Percentiles rank a stretch among this genome's conserved stretches.
These are phyloP conservation scores for Jordanella pulchra DNA, from an alignment of 2,797 vertebrate species.

Conservation along the genomic window DNA sequence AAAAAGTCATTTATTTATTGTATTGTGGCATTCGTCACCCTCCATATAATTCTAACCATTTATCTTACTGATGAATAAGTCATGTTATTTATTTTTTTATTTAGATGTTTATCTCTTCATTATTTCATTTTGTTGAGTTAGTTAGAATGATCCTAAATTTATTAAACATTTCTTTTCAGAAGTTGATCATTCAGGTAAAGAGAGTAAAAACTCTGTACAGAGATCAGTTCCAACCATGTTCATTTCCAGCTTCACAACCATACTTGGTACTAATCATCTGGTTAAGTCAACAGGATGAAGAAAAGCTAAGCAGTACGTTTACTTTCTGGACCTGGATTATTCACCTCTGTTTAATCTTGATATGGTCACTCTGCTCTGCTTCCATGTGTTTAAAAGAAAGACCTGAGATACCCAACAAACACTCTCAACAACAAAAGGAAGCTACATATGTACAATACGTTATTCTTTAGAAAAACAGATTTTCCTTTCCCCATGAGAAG, in stretches of 20 bases:
- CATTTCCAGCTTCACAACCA: too few relatives aligned
- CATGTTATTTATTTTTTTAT: not conserved
- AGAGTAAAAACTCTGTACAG: too few relatives aligned
- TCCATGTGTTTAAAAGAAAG: constrained; percentile 5
- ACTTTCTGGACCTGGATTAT: too few relatives aligned
- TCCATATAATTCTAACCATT: not conserved
- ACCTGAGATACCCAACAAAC: constrained; percentile 12
- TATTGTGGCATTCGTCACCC: too few relatives aligned
- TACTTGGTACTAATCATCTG: too few relatives aligned
- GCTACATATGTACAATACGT: constrained; percentile 17
- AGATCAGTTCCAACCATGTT: too few relatives aligned
- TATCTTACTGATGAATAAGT: not conserved
- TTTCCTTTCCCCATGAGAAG: constrained; percentile 52
- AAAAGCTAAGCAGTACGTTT: too few relatives aligned
- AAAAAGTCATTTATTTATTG: too few relatives aligned
- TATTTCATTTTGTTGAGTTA: not conserved
- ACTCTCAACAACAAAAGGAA: constrained; percentile 1
- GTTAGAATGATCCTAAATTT: not conserved
- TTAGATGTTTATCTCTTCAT: not conserved
- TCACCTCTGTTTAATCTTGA: too few relatives aligned
- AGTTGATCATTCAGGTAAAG: too few relatives aligned
- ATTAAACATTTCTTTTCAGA: too few relatives aligned
- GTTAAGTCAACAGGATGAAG: too few relatives aligned
- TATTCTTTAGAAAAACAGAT: constrained; percentile 26
- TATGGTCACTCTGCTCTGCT: not conserved